Conservation (phyloP, 1,140 invertebrate genomes). For the Notospermus geniculatus region DNA sequence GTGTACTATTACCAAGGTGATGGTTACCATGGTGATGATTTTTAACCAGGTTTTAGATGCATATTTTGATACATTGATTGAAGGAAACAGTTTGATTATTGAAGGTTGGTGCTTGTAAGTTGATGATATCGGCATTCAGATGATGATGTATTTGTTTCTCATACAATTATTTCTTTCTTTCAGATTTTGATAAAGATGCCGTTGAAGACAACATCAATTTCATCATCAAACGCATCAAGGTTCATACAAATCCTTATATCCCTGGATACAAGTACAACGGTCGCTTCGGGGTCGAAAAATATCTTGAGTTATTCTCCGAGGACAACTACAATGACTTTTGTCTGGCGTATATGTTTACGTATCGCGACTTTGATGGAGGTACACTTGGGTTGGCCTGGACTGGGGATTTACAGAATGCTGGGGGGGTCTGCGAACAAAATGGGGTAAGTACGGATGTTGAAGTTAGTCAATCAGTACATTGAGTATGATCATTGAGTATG, state of each 20-base stretch:
- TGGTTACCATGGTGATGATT: too few relatives aligned
- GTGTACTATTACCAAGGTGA: too few relatives aligned
- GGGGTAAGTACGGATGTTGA: conserved; percentile 21
- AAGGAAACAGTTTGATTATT: too few relatives aligned
- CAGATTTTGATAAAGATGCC: conserved; percentile 92
- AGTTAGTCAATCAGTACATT: too few relatives aligned
- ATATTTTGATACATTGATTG: too few relatives aligned
- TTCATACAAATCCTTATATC: conserved; percentile 82
- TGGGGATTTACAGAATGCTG: conserved; percentile 75
- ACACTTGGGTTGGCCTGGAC: conserved; percentile 98
- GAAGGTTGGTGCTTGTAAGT: too few relatives aligned
- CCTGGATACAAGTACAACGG: conserved; percentile 84
- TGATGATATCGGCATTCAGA: too few relatives aligned
- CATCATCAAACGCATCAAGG: conserved; percentile 94
- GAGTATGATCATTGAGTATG: conserved; percentile 89
- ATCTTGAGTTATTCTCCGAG: conserved; percentile 93
- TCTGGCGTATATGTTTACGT: conserved; percentile 96
- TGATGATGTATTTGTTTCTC: too few relatives aligned
- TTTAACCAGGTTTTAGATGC: too few relatives aligned
- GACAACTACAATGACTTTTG: conserved; percentile 97
- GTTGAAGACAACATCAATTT: conserved; percentile 90
- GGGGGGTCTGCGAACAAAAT: conserved; percentile 96
- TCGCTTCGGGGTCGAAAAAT: conserved; percentile 94
- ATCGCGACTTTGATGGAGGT: conserved; percentile 93
- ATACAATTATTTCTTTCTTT: conserved; percentile 53